phyloP scores from a whole-genome alignment of 2,888 invertebrate species.

The Microctonus hyperodae region DNA sequence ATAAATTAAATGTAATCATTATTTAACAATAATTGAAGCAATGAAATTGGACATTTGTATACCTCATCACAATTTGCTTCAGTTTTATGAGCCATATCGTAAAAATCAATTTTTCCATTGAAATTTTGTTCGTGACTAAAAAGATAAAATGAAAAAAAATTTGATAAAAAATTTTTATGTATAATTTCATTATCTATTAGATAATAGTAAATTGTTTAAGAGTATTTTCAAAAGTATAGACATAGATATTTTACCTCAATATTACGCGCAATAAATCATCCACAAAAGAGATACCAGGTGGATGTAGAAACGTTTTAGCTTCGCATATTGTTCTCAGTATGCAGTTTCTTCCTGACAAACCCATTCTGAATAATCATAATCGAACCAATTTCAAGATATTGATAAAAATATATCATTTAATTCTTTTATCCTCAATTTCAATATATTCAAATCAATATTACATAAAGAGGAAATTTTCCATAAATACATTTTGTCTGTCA shows the following conservation, averaged over 20 bases:
- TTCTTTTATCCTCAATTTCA: neutral
- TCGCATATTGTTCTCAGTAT: slow-evolving; percentile 75
- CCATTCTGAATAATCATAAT: slow-evolving; percentile 65
- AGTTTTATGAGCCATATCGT: slow-evolving; percentile 51
- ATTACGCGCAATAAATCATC: slow-evolving; percentile 72
- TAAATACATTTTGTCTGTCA: neutral
- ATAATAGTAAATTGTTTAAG: neutral
- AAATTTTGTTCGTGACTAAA: slow-evolving; percentile 47
- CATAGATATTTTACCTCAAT: slow-evolving; percentile 65
- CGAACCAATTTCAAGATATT: neutral
- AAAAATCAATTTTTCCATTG: slow-evolving; percentile 44
- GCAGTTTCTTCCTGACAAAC: slow-evolving; percentile 71
- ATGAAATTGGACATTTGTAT: slow-evolving; percentile 58
- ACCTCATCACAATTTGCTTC: slow-evolving; percentile 46
- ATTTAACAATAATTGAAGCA: slow-evolving; percentile 51
- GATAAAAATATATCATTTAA: neutral
- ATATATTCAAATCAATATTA: neutral
- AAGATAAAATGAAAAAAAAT: slow-evolving; percentile 25
- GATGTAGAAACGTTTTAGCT: slow-evolving; percentile 66
- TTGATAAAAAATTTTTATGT: neutral
- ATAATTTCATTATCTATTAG: neutral
- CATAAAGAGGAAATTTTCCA: neutral
- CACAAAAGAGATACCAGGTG: slow-evolving; percentile 70
- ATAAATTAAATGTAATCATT: slow-evolving; percentile 23
- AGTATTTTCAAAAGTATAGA: slow-evolving; percentile 8